These are phyloP conservation scores for Burhinus oedicnemus DNA, from an alignment of 2,113 vertebrate species.

Conservation along the genomic window DNA sequence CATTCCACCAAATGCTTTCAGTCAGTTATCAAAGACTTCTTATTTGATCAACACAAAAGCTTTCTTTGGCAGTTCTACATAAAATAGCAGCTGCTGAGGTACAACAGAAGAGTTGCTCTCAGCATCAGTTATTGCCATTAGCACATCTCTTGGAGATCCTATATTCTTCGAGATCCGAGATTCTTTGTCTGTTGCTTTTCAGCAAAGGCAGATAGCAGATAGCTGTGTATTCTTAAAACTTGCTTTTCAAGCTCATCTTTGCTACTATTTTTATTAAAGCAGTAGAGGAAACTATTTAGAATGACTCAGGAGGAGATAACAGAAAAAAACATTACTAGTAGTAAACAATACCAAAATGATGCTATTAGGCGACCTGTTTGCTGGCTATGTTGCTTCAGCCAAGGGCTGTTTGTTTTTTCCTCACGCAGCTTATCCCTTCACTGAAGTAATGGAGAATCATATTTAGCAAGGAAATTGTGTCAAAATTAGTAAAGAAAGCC, in stretches of 20 bases:
- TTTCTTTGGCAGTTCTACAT: not conserved
- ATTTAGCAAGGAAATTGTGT: not conserved
- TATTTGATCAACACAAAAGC: not conserved
- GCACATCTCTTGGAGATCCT: not conserved
- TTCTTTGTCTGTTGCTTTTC: not conserved
- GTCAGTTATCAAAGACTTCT: not conserved
- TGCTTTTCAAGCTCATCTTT: not conserved
- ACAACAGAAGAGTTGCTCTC: not conserved
- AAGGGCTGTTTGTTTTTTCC: not conserved
- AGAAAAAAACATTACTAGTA: not conserved
- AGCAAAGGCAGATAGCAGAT: not conserved
- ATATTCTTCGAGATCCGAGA: accelerated
- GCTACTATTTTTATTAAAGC: not conserved
- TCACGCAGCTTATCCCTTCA: not conserved
- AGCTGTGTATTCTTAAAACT: not conserved
- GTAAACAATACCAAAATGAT: not conserved
- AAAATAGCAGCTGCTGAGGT: not conserved
- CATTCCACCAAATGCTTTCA: not conserved
- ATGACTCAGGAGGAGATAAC: not conserved
- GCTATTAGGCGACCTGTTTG: not conserved
- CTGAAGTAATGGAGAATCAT: not conserved
- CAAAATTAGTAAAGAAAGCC: not conserved
- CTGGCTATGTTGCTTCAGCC: not conserved
- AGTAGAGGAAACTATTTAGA: not conserved
- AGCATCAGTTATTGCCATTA: not conserved